A percentile compares a stretch with the other conserved stretches of the same genome.
These are phyloP conservation scores for Catocala sponsa DNA, from an alignment of 2,888 invertebrate genomes.

Conservation along the genomic window DNA sequence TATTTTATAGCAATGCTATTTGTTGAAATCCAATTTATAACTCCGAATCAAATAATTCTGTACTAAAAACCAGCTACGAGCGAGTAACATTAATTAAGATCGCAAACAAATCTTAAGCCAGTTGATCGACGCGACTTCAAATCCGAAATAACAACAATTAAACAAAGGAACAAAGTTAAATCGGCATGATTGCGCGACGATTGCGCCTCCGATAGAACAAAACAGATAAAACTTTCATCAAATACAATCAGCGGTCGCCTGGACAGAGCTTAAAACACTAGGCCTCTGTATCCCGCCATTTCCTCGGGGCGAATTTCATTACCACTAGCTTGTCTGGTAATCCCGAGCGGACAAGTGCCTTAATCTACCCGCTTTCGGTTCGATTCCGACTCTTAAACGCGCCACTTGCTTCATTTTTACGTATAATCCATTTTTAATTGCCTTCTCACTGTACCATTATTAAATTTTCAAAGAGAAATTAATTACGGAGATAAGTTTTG, in stretches of 20 bases:
- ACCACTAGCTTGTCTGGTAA: conserved; percentile 84
- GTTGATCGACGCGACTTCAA: conserved; percentile 57
- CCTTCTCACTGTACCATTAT: conserved; percentile 74
- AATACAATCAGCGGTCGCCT: conserved; percentile 83
- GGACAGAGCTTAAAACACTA: conserved; percentile 83
- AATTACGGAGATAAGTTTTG: conserved; percentile 78
- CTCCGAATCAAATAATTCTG: conserved; percentile 14
- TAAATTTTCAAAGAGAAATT: conserved; percentile 81
- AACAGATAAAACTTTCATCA: conserved; percentile 86
- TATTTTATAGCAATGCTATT: conserved; percentile 17
- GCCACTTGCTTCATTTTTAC: conserved; percentile 82
- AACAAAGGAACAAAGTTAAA: conserved; percentile 73
- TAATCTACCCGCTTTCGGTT: conserved; percentile 82
- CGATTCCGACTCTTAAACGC: conserved; percentile 82
- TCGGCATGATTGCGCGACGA: conserved; percentile 70
- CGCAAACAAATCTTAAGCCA: conserved; percentile 51
- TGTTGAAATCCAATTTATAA: conserved; percentile 15
- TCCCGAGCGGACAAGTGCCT: conserved; percentile 79
- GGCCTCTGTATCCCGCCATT: conserved; percentile 80
- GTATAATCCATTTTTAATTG: conserved; percentile 87
- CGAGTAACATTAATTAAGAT: conserved; percentile 45
- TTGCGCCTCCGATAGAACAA: conserved; percentile 69
- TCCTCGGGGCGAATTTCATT: conserved; percentile 85
- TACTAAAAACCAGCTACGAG: conserved; percentile 33
- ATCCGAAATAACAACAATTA: conserved; percentile 71